Conservation (phyloP, 2,888 invertebrate species). For the Diarsia mendica region DNA sequence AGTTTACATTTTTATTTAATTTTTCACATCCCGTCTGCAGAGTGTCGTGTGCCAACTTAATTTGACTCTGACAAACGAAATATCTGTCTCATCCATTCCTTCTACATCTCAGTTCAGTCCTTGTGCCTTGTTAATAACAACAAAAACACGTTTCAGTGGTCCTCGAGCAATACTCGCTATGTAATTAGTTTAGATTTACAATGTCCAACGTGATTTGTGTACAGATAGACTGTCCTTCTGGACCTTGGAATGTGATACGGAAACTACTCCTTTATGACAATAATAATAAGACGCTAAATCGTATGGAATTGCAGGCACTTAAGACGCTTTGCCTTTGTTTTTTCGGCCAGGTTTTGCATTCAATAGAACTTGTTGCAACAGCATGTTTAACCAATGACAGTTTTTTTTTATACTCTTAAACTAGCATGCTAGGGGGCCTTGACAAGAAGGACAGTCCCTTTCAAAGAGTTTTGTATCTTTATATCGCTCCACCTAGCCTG, state of each 20-base stretch:
- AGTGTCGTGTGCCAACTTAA: too few relatives aligned
- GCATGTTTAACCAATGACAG: neutral
- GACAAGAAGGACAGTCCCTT: neutral
- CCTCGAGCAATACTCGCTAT: conserved; percentile 57
- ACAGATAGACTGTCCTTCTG: conserved; percentile 16
- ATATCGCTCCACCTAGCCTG: neutral
- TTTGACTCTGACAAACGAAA: too few relatives aligned
- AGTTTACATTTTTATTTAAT: too few relatives aligned
- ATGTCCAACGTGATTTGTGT: conserved; percentile 65
- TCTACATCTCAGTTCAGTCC: conserved; percentile 21
- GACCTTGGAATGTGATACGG: conserved; percentile 1
- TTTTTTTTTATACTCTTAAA: too few relatives aligned
- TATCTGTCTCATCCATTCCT: conserved; percentile 8
- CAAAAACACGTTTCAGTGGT: conserved; percentile 70
- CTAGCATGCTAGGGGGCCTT: neutral
- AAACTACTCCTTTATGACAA: neutral
- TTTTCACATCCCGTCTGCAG: too few relatives aligned
- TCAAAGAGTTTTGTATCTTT: neutral
- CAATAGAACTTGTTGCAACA: neutral
- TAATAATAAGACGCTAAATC: neutral
- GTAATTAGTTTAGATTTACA: conserved; percentile 68
- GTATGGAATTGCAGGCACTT: neutral
- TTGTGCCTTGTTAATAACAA: conserved; percentile 68
- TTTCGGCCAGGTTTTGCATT: neutral
- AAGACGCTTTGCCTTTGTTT: neutral